phyloP scores from a whole-genome alignment of 2,113 vertebrate species.

The Opisthocomus hoazin region DNA sequence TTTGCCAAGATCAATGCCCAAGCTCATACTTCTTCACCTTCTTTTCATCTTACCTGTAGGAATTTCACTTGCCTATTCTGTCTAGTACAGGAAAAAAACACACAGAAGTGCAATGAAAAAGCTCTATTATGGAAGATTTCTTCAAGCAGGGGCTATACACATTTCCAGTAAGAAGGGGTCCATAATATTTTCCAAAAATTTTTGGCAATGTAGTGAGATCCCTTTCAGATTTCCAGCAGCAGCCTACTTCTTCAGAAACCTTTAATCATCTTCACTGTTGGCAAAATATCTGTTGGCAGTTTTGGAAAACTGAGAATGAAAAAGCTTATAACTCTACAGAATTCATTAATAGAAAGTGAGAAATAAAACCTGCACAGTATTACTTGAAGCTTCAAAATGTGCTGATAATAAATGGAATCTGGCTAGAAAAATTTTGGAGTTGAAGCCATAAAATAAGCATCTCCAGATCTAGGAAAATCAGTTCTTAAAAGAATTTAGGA shows the following conservation, averaged over 20 bases:
- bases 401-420: constrained; percentile 51
- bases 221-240: constrained; percentile 50
- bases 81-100: neutral
- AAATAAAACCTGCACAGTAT: constrained; percentile 42
- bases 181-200: constrained; percentile 23
- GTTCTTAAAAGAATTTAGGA: neutral
- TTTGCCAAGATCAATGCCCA: neutral
- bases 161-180: neutral
- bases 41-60: neutral
- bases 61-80: neutral
- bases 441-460: neutral
- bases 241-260: constrained; percentile 34
- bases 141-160: neutral
- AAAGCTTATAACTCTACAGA: constrained; percentile 36
- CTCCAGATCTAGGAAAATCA: neutral
- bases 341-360: constrained; percentile 52
- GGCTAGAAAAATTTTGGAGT: neutral
- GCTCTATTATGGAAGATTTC: neutral
- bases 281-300: constrained; percentile 43
- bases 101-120: neutral
- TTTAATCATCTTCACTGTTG: constrained; percentile 58
- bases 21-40: neutral
- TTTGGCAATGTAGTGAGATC: constrained; percentile 16
- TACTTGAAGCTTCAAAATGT: constrained; percentile 34
- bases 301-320: constrained; percentile 33